Evolutionary conservation across 2,888 invertebrate species (phyloP).

Genomic region (Allolobophora icterica): DNA sequence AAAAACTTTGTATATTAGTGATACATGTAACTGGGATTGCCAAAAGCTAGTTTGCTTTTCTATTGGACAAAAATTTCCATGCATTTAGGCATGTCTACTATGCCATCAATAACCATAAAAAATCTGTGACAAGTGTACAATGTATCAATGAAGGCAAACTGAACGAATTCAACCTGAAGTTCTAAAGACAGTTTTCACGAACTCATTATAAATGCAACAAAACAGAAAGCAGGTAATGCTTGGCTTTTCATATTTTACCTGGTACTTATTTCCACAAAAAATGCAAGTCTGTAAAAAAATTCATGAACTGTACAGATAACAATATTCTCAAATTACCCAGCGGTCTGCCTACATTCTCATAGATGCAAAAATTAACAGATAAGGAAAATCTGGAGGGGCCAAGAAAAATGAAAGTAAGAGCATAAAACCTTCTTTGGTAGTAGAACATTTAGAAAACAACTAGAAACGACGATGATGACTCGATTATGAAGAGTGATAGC

Average conservation of each 20-base stretch:
- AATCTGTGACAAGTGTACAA: not conserved
- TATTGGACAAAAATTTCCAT: not conserved
- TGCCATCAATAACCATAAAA: not conserved
- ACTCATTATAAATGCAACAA: not conserved
- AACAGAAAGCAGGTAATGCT: not conserved
- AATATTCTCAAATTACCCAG: not conserved
- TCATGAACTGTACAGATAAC: not conserved
- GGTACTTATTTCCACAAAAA: not conserved
- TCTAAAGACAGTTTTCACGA: not conserved
- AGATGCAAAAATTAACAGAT: not conserved
- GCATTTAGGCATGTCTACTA: not conserved
- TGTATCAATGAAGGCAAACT: not conserved
- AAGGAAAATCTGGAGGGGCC: not conserved
- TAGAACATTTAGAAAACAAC: not conserved
- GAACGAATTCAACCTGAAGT: not conserved
- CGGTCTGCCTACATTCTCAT: not conserved
- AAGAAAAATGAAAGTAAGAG: not conserved
- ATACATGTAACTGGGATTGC: not conserved
- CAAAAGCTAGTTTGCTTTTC: not conserved
- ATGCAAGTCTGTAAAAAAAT: not conserved
- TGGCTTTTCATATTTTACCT: not conserved
- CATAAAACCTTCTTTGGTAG: not conserved
- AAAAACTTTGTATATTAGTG: not conserved
- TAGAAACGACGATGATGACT: not conserved
- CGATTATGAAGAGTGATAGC: not conserved